Base-by-base conservation (phyloP, 1,140 invertebrate genomes). In the Dinoponera quadriceps region DNA sequence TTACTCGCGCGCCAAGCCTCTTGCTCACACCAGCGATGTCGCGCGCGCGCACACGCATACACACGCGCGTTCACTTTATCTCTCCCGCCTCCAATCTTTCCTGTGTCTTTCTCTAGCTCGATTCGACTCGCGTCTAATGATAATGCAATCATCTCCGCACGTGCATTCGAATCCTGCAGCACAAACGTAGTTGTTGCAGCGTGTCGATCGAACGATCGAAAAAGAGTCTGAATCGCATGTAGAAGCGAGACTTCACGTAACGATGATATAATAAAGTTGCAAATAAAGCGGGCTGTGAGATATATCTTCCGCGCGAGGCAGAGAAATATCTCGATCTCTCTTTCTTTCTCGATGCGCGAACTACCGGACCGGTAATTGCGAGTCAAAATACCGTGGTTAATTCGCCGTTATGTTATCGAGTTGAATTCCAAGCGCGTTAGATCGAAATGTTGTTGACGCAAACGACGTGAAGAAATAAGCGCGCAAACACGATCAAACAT, bases 1-100 rank as follows among this genome's bases (percentile, higher is more conserved):
- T 44, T 92, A 90, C 87, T 86, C 90, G 90, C 88, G 90, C 87
- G 90, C 89, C 89, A 88, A 87, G 83, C 89, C 88, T 89, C 81
- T 60, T 65, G 85, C 85, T 91, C 82, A 55, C 82, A 68, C 73
- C 82, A 73, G 27, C 74, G 22, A 59, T 48, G 65, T 48, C 82
- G 13, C 51, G 60, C 48, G 38, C 49, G 33, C 38, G 66, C 73
- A 75, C 71, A 75, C 69, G 55, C 38, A 59, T 66, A 75, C 71
- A 75, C 69, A 48, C 66, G 81, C 62, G 54, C 54, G 49, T 33
- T 74, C 65, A 71, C 72, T 75, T 51, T 59, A n/a, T 60, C 65
- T 22, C 54, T 51, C 18, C 25, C 14, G 3, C 68, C 51, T 68
- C 66, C 68, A 4, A 44, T 60, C 73, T 66, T 81, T 71, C 16